Evolutionary conservation across 2,113 vertebrate species (phyloP).

Genomic region (Callithrix jacchus): DNA sequence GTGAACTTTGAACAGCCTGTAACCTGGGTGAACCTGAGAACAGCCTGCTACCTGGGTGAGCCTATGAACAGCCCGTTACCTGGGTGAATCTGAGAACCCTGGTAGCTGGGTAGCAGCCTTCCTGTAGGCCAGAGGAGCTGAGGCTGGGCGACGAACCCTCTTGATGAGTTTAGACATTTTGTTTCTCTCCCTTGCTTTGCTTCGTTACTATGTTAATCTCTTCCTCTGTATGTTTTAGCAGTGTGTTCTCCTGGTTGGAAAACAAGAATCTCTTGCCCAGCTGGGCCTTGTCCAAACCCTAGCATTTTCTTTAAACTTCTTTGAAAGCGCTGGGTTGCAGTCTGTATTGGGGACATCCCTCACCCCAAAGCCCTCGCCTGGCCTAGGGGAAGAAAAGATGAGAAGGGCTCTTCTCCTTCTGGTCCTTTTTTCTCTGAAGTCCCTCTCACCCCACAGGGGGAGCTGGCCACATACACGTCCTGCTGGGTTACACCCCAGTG

Average conservation of each 20-base stretch:
- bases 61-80: no score
- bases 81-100: no score
- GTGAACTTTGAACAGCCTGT: neutral
- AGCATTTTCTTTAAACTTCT: neutral
- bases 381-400: rapidly evolving
- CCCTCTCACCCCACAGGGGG: no score
- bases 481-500: rapidly evolving
- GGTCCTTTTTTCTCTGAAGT: neutral
- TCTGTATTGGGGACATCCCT: neutral
- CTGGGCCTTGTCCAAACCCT: neutral
- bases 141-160: rapidly evolving
- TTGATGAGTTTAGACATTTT: rapidly evolving
- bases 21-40: neutral
- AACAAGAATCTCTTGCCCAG: neutral
- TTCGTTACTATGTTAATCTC: rapidly evolving
- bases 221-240: neutral
- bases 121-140: neutral
- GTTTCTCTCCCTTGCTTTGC: neutral
- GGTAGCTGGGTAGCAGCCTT: neutral
- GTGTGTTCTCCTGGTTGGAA: neutral
- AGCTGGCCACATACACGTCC: rapidly evolving
- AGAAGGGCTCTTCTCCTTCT: rapidly evolving
- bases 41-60: neutral
- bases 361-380: rapidly evolving
- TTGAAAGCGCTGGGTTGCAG: neutral